Percentiles rank a stretch among this genome's conserved stretches.
These are phyloP conservation scores for Raillietiella orientalis DNA, from an alignment of 2,888 invertebrate genomes.

Conservation along the genomic window DNA sequence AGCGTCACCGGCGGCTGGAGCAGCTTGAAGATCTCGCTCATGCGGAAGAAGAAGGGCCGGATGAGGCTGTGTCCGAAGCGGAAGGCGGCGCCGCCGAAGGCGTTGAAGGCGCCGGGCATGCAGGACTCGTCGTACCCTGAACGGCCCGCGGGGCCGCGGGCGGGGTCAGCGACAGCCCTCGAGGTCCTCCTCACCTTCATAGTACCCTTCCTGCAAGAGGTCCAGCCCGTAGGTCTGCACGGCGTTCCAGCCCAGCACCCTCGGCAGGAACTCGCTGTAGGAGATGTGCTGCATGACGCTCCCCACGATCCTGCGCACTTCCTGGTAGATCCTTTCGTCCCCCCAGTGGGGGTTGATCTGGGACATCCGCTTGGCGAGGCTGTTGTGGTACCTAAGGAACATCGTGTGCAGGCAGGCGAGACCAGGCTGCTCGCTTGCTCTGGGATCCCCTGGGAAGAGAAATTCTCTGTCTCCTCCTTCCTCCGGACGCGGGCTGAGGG, in stretches of 20 bases:
- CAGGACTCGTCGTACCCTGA: slow-evolving; percentile 46
- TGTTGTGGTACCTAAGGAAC: slow-evolving; percentile 64
- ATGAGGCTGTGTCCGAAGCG: slow-evolving; percentile 65
- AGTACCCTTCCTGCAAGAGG: slow-evolving; percentile 45
- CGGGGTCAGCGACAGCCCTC: not conserved
- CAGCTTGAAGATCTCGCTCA: slow-evolving; percentile 25
- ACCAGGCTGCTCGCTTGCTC: slow-evolving; percentile 73
- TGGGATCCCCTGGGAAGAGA: slow-evolving; percentile 31
- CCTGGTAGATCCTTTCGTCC: slow-evolving; percentile 47
- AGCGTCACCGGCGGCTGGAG: slow-evolving; percentile 30
- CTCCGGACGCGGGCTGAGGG: not conserved
- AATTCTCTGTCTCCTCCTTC: too few species aligned
- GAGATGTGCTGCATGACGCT: slow-evolving; percentile 46
- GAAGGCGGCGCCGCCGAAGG: slow-evolving; percentile 68
- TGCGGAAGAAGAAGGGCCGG: slow-evolving; percentile 47
- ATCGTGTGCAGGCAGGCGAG: slow-evolving; percentile 60
- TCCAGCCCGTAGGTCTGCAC: slow-evolving; percentile 61
- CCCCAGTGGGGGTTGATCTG: slow-evolving; percentile 66
- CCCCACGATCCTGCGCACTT: slow-evolving; percentile 38
- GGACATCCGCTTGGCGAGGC: slow-evolving; percentile 39
- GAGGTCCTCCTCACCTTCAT: slow-evolving; percentile 21
- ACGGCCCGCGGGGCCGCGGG: too few species aligned
- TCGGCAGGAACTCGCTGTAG: slow-evolving; percentile 64
- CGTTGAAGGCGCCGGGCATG: slow-evolving; percentile 58
- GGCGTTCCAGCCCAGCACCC: slow-evolving; percentile 61